Evolutionary conservation across 2,888 invertebrate species (phyloP).

Genomic region (Pegoplata infirma): DNA sequence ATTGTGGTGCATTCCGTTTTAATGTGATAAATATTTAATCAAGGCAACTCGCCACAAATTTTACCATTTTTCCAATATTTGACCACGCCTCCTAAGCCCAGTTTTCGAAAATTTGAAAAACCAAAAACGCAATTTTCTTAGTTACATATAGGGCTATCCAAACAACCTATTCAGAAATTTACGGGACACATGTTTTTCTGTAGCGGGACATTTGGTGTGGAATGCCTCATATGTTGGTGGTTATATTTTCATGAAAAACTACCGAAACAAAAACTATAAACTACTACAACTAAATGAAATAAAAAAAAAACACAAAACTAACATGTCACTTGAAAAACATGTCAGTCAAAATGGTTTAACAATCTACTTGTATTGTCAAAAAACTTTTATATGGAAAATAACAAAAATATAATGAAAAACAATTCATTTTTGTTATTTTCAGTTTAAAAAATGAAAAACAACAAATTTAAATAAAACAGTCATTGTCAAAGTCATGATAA

Average conservation of each 20-base stretch:
- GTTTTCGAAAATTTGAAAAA: too few species aligned
- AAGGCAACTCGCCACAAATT: too few species aligned
- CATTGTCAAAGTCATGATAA: constrained; percentile 58
- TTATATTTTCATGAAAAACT: constrained; percentile 40
- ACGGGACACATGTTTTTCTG: too few species aligned
- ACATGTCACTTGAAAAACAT: constrained; percentile 58
- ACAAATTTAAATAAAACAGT: constrained; percentile 20
- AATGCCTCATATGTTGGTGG: constrained; percentile 27
- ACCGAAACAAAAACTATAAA: constrained; percentile 33
- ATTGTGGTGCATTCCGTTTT: too few species aligned
- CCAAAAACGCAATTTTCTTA: too few species aligned
- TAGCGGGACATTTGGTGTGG: too few species aligned
- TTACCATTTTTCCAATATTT: too few species aligned
- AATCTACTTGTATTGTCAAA: constrained; percentile 53
- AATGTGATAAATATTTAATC: too few species aligned
- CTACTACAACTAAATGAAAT: constrained; percentile 13
- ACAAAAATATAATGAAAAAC: constrained; percentile 6
- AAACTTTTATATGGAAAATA: constrained; percentile 31
- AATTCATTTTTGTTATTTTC: constrained; percentile 12
- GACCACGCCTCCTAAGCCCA: too few species aligned
- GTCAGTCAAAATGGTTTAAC: constrained; percentile 61
- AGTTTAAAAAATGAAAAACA: constrained; percentile 23
- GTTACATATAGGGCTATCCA: too few species aligned
- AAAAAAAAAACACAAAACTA: constrained; percentile 33
- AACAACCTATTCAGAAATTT: too few species aligned